phyloP scores from a whole-genome alignment of 2,113 vertebrate genomes.

The Semnornis frantzii region DNA sequence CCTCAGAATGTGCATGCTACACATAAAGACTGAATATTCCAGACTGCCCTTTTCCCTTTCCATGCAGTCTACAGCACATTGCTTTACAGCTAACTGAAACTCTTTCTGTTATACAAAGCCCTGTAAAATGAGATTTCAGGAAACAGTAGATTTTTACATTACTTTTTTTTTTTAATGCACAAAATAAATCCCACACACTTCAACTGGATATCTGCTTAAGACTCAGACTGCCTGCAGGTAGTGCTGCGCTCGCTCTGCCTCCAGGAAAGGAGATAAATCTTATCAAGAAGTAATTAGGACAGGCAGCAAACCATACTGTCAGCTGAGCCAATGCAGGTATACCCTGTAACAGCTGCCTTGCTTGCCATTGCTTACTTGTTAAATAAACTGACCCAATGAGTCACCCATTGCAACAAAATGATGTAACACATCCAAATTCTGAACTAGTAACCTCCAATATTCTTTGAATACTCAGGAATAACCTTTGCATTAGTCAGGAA shows the following conservation, averaged over 20 bases:
- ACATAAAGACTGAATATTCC: background rate
- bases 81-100: background rate
- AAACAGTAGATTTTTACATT: background rate
- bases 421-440: slow-evolving; percentile 68
- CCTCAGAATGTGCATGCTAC: background rate
- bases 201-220: background rate
- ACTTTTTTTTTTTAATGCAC: background rate
- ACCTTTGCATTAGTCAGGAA: slow-evolving; percentile 51
- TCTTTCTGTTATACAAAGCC: slow-evolving; percentile 39
- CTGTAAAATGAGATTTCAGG: slow-evolving; percentile 3
- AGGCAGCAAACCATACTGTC: slow-evolving; percentile 33
- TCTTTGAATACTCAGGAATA: slow-evolving; percentile 41
- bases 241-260: background rate
- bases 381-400: slow-evolving; percentile 72
- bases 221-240: slow-evolving; percentile 1
- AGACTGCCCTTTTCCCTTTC: slow-evolving; percentile 6
- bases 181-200: background rate
- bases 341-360: slow-evolving; percentile 28
- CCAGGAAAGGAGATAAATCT: slow-evolving; percentile 11
- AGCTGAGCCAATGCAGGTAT: slow-evolving; percentile 1
- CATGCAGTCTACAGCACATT: background rate
- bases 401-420: slow-evolving; percentile 67
- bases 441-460: slow-evolving; percentile 67
- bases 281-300: slow-evolving; percentile 59
- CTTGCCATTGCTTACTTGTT: slow-evolving; percentile 58